Evolutionary conservation across 53 echinoderm and acorn worm species (phyloP).

Genomic region (Luidia sarsii): DNA sequence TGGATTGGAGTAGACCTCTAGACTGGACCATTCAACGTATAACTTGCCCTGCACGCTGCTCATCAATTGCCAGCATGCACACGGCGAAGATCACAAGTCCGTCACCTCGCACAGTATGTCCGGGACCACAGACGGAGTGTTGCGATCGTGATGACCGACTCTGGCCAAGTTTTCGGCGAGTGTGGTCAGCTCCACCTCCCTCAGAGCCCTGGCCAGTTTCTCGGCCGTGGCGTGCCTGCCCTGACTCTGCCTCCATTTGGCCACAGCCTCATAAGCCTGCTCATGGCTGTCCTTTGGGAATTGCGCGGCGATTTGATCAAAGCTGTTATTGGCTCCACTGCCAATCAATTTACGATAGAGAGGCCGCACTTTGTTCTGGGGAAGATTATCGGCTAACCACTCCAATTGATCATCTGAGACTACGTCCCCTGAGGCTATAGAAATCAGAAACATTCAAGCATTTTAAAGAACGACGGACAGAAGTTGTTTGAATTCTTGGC

Average conservation of each 20-base stretch:
- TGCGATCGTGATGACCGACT: too few species aligned
- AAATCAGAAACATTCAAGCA: too few species aligned
- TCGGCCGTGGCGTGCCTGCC: conserved; percentile 7
- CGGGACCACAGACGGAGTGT: too few species aligned
- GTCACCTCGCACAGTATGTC: too few species aligned
- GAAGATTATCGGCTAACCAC: not conserved
- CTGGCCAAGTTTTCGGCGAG: conserved; percentile 9
- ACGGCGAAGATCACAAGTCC: too few species aligned
- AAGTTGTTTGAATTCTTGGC: not conserved
- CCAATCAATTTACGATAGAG: conserved; percentile 43
- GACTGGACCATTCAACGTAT: too few species aligned
- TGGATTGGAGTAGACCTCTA: too few species aligned
- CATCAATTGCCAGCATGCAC: too few species aligned
- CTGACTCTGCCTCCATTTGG: conserved; percentile 1
- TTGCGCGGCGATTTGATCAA: not conserved
- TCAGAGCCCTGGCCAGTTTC: not conserved
- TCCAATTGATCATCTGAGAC: conserved; percentile 4
- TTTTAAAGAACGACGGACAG: not conserved
- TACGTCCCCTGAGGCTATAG: not conserved
- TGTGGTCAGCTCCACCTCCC: not conserved
- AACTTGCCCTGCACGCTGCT: too few species aligned
- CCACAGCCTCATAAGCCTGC: conserved; percentile 5
- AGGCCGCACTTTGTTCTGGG: not conserved
- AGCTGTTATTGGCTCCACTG: not conserved
- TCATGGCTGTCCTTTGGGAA: conserved; percentile 7